These are phyloP conservation scores for Poeciliopsis occidentalis DNA, from an alignment of 2,113 vertebrate genomes.

Conservation along the genomic window DNA sequence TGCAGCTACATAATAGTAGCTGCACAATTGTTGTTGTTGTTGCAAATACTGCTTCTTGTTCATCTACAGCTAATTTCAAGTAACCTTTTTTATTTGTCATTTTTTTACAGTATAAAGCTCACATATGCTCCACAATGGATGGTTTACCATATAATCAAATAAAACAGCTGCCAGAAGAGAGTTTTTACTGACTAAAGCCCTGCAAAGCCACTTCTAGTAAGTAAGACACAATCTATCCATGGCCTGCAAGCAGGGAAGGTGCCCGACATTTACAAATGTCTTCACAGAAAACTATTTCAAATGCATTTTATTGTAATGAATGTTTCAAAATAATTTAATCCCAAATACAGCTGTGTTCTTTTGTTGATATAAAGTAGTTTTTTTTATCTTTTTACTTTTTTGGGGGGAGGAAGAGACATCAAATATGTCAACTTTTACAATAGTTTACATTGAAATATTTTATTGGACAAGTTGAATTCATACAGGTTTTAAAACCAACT, in stretches of 20 bases:
- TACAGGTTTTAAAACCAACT: neutral
- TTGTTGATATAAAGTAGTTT: neutral
- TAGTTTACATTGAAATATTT: neutral
- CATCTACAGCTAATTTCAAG: slow-evolving; percentile 45
- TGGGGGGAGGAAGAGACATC: too few relatives aligned
- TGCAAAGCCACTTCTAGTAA: slow-evolving; percentile 20
- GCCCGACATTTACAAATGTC: slow-evolving; percentile 25
- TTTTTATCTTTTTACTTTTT: neutral
- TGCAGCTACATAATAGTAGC: neutral
- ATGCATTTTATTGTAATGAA: neutral
- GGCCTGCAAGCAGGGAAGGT: slow-evolving; percentile 18
- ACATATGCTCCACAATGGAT: neutral
- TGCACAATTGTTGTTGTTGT: neutral
- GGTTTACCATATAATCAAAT: slow-evolving; percentile 21
- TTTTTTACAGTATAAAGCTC: slow-evolving; percentile 10
- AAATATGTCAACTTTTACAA: neutral
- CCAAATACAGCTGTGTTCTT: neutral
- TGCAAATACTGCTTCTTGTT: slow-evolving; percentile 5
- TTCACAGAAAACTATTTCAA: slow-evolving; percentile 4
- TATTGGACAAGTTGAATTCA: neutral
- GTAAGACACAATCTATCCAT: slow-evolving; percentile 39
- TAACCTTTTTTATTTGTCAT: neutral
- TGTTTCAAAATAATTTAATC: slow-evolving; percentile 1
- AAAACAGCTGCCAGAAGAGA: slow-evolving; percentile 36
- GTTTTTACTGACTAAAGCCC: slow-evolving; percentile 34